Conservation (phyloP, 2,113 vertebrate genomes). For the Chascanopsetta lugubris region DNA sequence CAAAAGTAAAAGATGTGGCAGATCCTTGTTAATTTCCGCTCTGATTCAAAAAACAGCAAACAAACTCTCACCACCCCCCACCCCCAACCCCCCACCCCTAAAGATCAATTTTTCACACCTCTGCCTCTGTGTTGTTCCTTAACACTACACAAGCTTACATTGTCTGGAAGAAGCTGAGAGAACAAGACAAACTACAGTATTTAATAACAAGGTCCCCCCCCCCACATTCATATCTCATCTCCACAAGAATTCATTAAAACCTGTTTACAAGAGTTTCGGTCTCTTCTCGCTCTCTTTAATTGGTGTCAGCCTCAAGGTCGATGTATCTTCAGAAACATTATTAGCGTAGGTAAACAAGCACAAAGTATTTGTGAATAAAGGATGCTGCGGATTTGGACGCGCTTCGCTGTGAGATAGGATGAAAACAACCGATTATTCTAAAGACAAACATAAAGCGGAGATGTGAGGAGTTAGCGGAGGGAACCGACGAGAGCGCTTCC, state of each 20-base stretch:
- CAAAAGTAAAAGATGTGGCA: neutral
- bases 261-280: constrained; percentile 84
- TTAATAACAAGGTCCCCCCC: constrained; percentile 68
- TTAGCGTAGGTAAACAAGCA: constrained; percentile 65
- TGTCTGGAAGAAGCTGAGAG: constrained; percentile 85
- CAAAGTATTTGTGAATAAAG: constrained; percentile 23
- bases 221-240: constrained; percentile 79
- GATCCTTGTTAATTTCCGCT: neutral
- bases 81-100: constrained; percentile 83
- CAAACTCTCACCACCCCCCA: too few relatives aligned
- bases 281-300: constrained; percentile 78
- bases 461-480: constrained; percentile 12
- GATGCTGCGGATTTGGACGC: neutral
- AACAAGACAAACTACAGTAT: constrained; percentile 75
- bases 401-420: constrained; percentile 8
- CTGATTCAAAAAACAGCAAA: constrained; percentile 78
- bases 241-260: constrained; percentile 81
- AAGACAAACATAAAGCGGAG: constrained; percentile 9
- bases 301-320: constrained; percentile 77
- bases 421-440: constrained; percentile 8
- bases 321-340: constrained; percentile 61
- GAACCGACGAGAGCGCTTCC: constrained; percentile 16
- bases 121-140: constrained; percentile 64
- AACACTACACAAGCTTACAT: constrained; percentile 80
- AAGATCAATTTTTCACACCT: constrained; percentile 25